Base-by-base conservation (phyloP, 1,140 invertebrate genomes). In the Tetramorium parvispinum region DNA sequence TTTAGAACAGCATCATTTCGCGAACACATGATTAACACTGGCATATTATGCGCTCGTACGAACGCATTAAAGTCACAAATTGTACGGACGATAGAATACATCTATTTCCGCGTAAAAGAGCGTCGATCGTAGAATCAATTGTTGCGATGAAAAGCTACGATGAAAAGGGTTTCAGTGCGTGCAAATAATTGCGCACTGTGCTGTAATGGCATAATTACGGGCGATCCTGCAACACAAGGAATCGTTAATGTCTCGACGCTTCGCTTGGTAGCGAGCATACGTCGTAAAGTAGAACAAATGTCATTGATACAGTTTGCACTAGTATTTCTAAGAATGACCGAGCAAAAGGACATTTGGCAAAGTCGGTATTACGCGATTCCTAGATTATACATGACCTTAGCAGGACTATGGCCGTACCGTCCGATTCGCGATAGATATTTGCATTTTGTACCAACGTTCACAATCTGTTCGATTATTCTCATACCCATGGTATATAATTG, bases 371-470 rank as follows among this genome's bases (percentile, higher is more conserved):
- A 82, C 13, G 27, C 53, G 18, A 73, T 82, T 46, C 79, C 79
- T 51, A 55, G 68, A 57, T 82, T 82, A 43, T 82, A 82, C 18
- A 82, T 82, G 79, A 82, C 79, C 5, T 46, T 82, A 59, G 66
- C 53, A 24, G 79, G 79, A 73, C n/a, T 82, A 73, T 82, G 79
- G 79, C 79, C 79, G 11, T 59, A 73, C 13, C 51, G 59, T 21
- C 11, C 66, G 24, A 59, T 59, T 59, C 24, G 53, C 40, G 7
- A 82, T 43, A 82, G 79, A 73, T 82, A 51, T 59, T 7, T 82
- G 24, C 66, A 46, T 21, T 82, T 82, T 21, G 53, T 82, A 40
- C 79, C 79, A 37, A 66, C 5, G 2, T 82, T 82, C 18, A 73
- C 18, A 1, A 16, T 82, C 11, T 82, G 79, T 57, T 82, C 68